phyloP scores from a whole-genome alignment of 2,113 vertebrate species.

The Poeciliopsis turrubarensis region DNA sequence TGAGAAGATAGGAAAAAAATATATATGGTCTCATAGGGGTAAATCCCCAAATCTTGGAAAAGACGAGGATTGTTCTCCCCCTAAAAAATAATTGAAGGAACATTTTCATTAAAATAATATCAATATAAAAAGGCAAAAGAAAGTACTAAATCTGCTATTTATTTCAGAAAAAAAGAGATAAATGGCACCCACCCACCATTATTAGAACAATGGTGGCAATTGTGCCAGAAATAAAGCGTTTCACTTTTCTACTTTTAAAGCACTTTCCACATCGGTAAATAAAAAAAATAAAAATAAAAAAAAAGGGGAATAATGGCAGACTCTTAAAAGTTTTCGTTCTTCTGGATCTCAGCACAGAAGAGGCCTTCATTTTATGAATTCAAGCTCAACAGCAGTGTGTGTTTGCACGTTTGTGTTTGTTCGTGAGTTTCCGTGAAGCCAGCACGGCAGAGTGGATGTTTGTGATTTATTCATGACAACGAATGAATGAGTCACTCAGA shows the following conservation, averaged over 20 bases:
- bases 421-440: conserved; percentile 36
- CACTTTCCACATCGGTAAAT: not conserved
- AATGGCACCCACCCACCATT: no score
- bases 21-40: not conserved
- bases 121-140: no score
- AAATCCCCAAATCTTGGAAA: no score
- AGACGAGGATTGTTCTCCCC: no score
- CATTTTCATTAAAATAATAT: no score
- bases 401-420: not conserved
- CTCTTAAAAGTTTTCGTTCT: conserved; percentile 8
- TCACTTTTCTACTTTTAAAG: not conserved
- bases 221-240: not conserved
- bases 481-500: conserved; percentile 59
- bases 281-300: no score
- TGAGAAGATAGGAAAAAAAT: conserved; percentile 9
- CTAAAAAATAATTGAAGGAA: no score
- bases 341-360: conserved; percentile 2
- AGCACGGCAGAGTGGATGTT: conserved; percentile 39
- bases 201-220: not conserved
- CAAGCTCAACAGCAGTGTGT: conserved; percentile 1
- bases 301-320: conserved; percentile 1
- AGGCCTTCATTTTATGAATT: conserved; percentile 1
- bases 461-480: conserved; percentile 68
- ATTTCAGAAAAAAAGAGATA: no score
- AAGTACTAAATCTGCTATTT: no score